These are phyloP conservation scores for Idaea aversata DNA, from an alignment of 2,888 invertebrate species.

Conservation along the genomic window DNA sequence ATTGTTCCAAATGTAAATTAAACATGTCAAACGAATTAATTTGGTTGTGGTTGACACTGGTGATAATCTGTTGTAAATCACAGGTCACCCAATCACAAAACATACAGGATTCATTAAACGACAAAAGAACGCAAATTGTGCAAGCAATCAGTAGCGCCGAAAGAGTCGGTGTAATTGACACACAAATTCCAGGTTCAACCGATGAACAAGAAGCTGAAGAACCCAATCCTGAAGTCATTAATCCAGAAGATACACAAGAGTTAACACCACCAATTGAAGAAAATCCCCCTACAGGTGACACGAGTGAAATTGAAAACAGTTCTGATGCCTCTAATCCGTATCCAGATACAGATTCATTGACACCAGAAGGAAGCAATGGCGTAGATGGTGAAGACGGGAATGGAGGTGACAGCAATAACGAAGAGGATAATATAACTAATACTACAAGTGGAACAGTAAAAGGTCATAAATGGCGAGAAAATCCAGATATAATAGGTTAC, in stretches of 20 bases:
- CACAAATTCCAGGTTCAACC: background rate
- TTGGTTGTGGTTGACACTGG: background rate
- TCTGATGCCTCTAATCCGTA: background rate
- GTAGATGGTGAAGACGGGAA: background rate
- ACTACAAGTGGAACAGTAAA: constrained; percentile 50
- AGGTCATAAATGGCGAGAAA: constrained; percentile 37
- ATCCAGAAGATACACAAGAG: background rate
- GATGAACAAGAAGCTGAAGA: background rate
- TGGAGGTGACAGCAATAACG: background rate
- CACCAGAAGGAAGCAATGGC: background rate
- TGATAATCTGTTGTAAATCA: background rate
- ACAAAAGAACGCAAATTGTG: constrained; percentile 1
- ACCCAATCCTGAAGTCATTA: background rate
- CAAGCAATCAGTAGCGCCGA: background rate
- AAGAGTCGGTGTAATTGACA: background rate
- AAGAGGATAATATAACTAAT: constrained; percentile 22
- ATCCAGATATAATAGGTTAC: constrained; percentile 40
- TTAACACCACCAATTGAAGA: background rate
- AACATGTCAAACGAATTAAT: background rate
- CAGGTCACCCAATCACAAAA: background rate
- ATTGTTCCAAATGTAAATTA: background rate
- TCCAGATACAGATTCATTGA: background rate
- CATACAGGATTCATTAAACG: background rate
- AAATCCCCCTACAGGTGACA: background rate
- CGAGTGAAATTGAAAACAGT: background rate